Evolutionary conservation across 2,888 invertebrate genomes (phyloP).

Genomic region (Sphinx pinastri): DNA sequence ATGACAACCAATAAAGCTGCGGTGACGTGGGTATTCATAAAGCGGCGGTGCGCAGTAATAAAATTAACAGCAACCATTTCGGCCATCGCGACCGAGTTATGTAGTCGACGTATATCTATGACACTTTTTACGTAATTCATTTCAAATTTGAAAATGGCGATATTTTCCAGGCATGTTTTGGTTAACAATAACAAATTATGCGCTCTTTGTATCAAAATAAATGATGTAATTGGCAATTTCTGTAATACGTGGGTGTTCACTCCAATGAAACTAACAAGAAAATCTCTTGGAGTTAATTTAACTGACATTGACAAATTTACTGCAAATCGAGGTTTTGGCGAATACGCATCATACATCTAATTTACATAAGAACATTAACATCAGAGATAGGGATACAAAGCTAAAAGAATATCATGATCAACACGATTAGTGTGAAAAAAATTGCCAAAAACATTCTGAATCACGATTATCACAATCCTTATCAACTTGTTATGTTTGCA

Average conservation of each 20-base stretch:
- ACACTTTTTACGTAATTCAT: neutral
- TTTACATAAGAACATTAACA: neutral
- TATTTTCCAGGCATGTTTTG: neutral
- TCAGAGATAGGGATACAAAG: neutral
- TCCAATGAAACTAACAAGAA: slow-evolving; percentile 5
- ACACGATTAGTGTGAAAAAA: neutral
- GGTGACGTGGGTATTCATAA: slow-evolving; percentile 50
- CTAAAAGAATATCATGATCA: neutral
- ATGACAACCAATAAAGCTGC: slow-evolving; percentile 58
- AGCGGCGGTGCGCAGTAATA: slow-evolving; percentile 52
- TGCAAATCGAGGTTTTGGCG: neutral
- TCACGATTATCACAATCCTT: neutral
- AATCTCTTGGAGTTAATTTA: neutral
- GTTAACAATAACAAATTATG: neutral
- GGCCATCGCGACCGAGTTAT: slow-evolving; percentile 35
- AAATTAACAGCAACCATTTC: slow-evolving; percentile 60
- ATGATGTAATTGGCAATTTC: neutral
- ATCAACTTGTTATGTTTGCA: neutral
- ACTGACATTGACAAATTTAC: neutral
- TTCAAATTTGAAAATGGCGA: neutral
- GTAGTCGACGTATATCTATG: slow-evolving; percentile 27
- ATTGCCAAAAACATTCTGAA: neutral
- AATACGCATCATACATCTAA: neutral
- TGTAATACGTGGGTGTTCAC: neutral
- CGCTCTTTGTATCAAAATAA: neutral